Evolutionary conservation across 2,888 invertebrate genomes (phyloP), one percentile per base, ranked within the genome.

Genomic region (Hydrotaea diabolus): DNA sequence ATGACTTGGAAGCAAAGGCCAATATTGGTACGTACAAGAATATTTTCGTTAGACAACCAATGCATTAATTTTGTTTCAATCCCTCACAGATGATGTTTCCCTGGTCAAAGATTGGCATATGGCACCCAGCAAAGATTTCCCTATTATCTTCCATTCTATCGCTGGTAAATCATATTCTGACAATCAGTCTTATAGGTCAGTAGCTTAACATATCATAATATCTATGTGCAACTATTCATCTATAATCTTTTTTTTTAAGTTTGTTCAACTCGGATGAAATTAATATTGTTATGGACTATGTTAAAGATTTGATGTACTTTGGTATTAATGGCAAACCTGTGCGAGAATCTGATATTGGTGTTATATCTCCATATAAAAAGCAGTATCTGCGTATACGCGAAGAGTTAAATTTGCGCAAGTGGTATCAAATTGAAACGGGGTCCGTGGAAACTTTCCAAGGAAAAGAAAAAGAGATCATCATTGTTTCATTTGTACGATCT

Each of bases 371-470:
- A 0, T 95, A 94, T 87, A 92, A 85, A 15, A 88, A 87, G 0
- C 92, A 92, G 82, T 88, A 90, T 39, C 90, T 89, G 39, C 88
- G 92, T 59, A 90, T 93, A 77, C 85, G 81, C 3, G 55, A 87
- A 1, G 53, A 86, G 69, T 72, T 91, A 13, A 59, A 76, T 15
- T 13, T 31, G 0, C 84, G 80, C 0, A 84, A 86, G 1, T 89
- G 87, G 79, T 39, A 57, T n/a, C 89, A 93, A 0, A 92, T 96
- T 8, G 94, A 95, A 88, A 94, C 96, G 55, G 97, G 97, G 0
- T 96, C 97, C 0, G 96, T 97, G 0, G 98, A 98, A 91, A 95
- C 95, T 31, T 98, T 96, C 91, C 97, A 98, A 91, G 98, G 98
- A 0, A 95, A 96, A 82, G 97, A 98, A 91, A 95, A 96, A 89